These are phyloP conservation scores for Trematomus bernacchii DNA, from an alignment of 2,797 vertebrate genomes.

Conservation along the genomic window DNA sequence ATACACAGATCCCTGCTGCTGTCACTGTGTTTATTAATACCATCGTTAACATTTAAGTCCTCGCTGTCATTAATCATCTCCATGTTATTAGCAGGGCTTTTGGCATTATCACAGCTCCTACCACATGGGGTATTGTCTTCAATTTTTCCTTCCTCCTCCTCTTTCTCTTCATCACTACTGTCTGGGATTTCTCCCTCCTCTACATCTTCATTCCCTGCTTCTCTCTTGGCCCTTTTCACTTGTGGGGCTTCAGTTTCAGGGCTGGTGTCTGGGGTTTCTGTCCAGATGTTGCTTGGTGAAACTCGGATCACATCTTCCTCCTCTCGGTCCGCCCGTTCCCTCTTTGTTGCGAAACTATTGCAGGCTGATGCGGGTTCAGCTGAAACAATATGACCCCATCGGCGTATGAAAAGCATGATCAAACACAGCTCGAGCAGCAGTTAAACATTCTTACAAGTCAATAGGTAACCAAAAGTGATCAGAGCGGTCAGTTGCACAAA, in stretches of 20 bases:
- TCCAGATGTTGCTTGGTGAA: constrained; percentile 37
- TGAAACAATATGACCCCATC: constrained; percentile 66
- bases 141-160: background rate
- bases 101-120: constrained; percentile 14
- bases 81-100: constrained; percentile 1
- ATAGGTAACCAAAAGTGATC: constrained; percentile 17
- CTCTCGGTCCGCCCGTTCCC: constrained; percentile 15
- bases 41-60: constrained; percentile 5
- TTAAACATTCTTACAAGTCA: constrained; percentile 18
- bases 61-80: constrained; percentile 16
- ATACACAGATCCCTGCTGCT: constrained; percentile 19
- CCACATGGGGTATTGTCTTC: background rate
- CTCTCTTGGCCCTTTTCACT: constrained; percentile 65
- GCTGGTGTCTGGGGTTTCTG: constrained; percentile 20
- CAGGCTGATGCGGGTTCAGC: constrained; percentile 57
- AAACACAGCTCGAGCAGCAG: constrained; percentile 20
- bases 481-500: background rate
- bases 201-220: constrained; percentile 46
- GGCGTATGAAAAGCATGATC: constrained; percentile 3
- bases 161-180: constrained; percentile 69
- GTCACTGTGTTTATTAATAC: constrained; percentile 23
- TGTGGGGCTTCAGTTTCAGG: constrained; percentile 51
- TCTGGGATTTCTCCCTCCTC: constrained; percentile 86
- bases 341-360: constrained; percentile 36
- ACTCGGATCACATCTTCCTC: constrained; percentile 21